A percentile compares a stretch with the other conserved stretches of the same genome.
These are phyloP conservation scores for Eretmochelys imbricata DNA, from an alignment of 2,113 vertebrate species.

Conservation along the genomic window DNA sequence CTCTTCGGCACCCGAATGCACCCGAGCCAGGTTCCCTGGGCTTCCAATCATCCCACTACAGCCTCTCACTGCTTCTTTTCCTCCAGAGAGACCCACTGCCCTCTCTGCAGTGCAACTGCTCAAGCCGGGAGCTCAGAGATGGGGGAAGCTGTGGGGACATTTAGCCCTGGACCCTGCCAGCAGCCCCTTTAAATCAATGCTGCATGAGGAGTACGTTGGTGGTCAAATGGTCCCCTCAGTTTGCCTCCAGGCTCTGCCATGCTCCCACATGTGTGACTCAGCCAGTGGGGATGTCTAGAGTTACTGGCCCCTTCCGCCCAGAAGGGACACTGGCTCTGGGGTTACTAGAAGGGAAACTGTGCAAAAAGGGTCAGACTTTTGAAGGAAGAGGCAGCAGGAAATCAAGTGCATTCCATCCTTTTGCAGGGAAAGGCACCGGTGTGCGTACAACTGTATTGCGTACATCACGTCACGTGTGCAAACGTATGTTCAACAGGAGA, in stretches of 20 bases:
- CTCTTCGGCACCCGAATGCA: not conserved
- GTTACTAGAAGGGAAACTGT: not conserved
- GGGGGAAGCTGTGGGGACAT: not conserved
- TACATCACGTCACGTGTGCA: not conserved
- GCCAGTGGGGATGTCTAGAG: not conserved
- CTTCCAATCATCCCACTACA: not conserved
- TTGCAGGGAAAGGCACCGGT: not conserved
- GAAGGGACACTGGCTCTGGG: not conserved
- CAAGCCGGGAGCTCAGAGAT: not conserved
- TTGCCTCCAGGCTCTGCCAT: not conserved
- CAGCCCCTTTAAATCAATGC: not conserved
- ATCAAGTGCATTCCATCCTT: not conserved
- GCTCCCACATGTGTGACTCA: not conserved
- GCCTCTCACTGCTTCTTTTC: not conserved
- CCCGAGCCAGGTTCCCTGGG: rapidly evolving
- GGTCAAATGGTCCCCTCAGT: not conserved
- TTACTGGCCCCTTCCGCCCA: not conserved
- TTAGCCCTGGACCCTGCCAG: not conserved
- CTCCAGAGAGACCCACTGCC: not conserved
- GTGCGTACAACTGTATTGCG: not conserved
- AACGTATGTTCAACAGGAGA: not conserved
- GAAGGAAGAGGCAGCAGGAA: not conserved
- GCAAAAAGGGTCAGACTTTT: not conserved
- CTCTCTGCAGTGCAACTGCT: not conserved
- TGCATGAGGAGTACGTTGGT: not conserved